Conservation (phyloP, 2,888 invertebrate genomes). For the Abrostola tripartita region DNA sequence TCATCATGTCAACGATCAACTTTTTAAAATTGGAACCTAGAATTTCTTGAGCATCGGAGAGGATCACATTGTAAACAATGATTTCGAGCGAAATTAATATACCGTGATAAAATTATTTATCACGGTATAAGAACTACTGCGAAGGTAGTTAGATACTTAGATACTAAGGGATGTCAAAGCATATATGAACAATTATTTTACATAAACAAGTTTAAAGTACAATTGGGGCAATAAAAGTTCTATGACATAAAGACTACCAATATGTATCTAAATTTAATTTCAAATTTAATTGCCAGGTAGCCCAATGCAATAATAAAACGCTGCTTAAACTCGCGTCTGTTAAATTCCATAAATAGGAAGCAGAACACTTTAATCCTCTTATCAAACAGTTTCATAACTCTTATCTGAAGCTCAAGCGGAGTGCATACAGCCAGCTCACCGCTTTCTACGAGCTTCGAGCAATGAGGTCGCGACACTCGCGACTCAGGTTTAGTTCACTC, state of each 20-base stretch:
- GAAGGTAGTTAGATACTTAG: no score
- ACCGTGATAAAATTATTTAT: no score
- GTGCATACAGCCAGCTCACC: constrained; percentile 30
- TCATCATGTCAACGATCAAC: background rate
- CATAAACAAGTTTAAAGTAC: no score
- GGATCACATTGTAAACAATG: background rate
- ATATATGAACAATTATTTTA: no score
- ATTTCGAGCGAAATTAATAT: no score
- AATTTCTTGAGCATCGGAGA: background rate
- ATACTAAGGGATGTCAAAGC: no score
- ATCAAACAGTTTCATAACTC: constrained; percentile 53
- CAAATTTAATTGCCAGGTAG: no score
- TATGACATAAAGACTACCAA: no score
- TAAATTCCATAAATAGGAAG: constrained; percentile 44
- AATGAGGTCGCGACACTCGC: constrained; percentile 48
- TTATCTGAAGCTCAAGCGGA: constrained; percentile 45
- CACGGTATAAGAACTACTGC: no score
- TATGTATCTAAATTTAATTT: no score
- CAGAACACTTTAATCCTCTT: constrained; percentile 43
- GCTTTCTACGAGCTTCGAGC: constrained; percentile 50
- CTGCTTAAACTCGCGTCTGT: constrained; percentile 22
- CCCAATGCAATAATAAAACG: background rate
- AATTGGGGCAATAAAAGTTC: no score
- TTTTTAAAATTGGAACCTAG: background rate
- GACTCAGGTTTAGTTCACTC: constrained; percentile 37